phyloP scores from a whole-genome alignment of 30 jellyfish, hydroid and myxozoan genomes.

The Cassiopea andromeda region DNA sequence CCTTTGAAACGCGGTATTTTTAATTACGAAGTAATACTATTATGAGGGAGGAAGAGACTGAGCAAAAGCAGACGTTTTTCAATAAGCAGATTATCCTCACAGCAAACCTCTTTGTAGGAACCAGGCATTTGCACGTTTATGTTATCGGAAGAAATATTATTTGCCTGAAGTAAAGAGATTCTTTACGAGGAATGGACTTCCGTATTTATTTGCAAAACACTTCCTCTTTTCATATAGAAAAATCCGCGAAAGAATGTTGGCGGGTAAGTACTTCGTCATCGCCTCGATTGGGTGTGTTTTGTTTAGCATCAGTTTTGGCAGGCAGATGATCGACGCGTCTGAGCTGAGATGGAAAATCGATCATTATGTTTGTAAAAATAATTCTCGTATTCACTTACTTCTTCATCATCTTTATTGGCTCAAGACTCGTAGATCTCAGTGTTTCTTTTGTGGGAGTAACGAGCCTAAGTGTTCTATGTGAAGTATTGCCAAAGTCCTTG shows the following conservation, averaged over 20 bases:
- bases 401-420: slow-evolving; percentile 59
- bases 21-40: too few species aligned
- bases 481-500: slow-evolving; percentile 41
- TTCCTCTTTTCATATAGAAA: background rate
- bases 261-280: slow-evolving; percentile 61
- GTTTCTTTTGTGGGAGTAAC: slow-evolving; percentile 61
- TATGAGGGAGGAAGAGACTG: too few species aligned
- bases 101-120: too few species aligned
- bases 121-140: too few species aligned
- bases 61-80: too few species aligned
- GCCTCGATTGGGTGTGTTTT: slow-evolving; percentile 16
- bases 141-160: too few species aligned
- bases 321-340: background rate
- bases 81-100: too few species aligned
- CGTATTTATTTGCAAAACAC: background rate
- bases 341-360: background rate
- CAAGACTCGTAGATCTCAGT: slow-evolving; percentile 76
- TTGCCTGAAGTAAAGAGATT: too few species aligned
- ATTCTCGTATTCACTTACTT: slow-evolving; percentile 61
- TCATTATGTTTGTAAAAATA: slow-evolving; percentile 56
- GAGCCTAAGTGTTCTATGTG: slow-evolving; percentile 37
- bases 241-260: slow-evolving; percentile 15
- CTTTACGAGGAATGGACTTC: too few species aligned
- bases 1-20: too few species aligned
- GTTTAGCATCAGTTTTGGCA: slow-evolving; percentile 8